Base-by-base conservation (phyloP, 2,113 vertebrate genomes). In the Daubentonia madagascariensis region DNA sequence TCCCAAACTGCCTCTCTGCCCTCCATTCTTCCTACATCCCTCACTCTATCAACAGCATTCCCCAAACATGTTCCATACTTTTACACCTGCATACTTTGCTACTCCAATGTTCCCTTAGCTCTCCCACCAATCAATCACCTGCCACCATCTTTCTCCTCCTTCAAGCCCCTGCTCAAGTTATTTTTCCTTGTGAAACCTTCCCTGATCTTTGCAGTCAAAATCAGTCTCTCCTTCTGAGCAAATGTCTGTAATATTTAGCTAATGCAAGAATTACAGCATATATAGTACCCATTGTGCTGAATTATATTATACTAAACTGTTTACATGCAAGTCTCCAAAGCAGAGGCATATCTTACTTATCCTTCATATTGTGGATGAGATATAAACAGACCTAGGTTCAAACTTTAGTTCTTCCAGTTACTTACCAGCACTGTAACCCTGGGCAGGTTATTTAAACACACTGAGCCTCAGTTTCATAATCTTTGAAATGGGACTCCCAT, bases 181-280 rank as follows among this genome's bases (percentile, higher is more conserved):
- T 48, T 75, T 78, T 86, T 45, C 45, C 78, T 68, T 17, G 54
- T 80, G 67, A 90, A 78, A 78, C 2, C 40, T 68, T 70, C 40
- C 12, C 91, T 76, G 52, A 59, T 80, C 67, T 78, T 75, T 83
- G 12, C 30, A 52, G 10, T 43, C 80, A 89, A 75, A 88, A 85
- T 57, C 63, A 83, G 50, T 61, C 50, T 96, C 45, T 65, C 83
- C 22, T 61, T 90, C 67, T 72, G 40, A 96, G 81, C 73, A 91
- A 80, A 87, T 30, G 70, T 25, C n/a, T 28, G 48, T 20, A 72
- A 76, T 48, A 10, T 2, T 23, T 32, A 84, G 61, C 45, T 80
- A 40, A 5, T 1, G 0, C 20, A 59, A 52, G 20, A 59, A 80
- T 25, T 8, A 40, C 11, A 28, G 63, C 28, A 40, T 1, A 61